These are phyloP conservation scores for Dissostichus mawsoni DNA, from an alignment of 2,113 vertebrate species.

Conservation along the genomic window DNA sequence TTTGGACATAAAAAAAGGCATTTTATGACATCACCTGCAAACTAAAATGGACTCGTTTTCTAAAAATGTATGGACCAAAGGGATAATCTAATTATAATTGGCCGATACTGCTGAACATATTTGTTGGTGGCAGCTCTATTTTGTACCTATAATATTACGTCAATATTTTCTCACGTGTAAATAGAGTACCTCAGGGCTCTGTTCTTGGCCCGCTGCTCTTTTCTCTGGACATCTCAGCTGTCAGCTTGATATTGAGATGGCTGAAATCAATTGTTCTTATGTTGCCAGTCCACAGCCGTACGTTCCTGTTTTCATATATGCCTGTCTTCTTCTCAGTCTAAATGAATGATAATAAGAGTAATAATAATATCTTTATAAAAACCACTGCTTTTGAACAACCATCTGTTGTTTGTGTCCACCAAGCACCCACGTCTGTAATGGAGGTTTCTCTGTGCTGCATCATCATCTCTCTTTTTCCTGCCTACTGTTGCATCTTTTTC, in stretches of 20 bases:
- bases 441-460: not conserved
- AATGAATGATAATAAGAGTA: not conserved
- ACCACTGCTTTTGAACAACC: not conserved
- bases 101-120: no score
- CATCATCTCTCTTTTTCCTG: not conserved
- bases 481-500: not conserved
- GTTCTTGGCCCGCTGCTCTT: not conserved
- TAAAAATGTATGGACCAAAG: no score
- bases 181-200: not conserved
- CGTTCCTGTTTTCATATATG: not conserved
- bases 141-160: not conserved
- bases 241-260: no score
- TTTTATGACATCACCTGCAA: no score
- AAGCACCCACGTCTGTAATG: not conserved
- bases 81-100: no score
- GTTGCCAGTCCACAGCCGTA: no score
- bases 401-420: not conserved
- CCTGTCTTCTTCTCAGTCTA: not conserved
- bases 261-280: no score
- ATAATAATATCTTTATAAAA: not conserved
- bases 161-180: no score
- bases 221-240: not conserved
- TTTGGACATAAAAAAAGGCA: no score
- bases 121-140: no score
- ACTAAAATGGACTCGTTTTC: no score